Base-by-base conservation (phyloP, 2,888 invertebrate species). In the Platerodrilus igneus region DNA sequence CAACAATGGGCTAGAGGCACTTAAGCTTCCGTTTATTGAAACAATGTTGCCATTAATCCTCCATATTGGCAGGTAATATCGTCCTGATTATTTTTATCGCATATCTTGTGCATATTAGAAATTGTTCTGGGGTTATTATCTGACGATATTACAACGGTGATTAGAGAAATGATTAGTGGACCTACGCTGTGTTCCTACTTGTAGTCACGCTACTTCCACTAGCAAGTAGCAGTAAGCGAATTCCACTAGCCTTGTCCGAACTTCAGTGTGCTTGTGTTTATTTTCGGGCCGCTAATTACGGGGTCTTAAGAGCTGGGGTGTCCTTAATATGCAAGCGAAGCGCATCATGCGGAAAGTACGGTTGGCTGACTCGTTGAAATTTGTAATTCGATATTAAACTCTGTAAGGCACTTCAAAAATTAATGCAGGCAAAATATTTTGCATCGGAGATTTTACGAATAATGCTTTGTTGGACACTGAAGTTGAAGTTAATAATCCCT, bases 61-160 rank as follows among this genome's bases (percentile, higher is more conserved):
- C 50, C 55, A 62, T 66, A 67, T 66, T 67, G 68, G 64, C 67
- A 67, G 66, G 66, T 66, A 65, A 62, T 63, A 63, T 63, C 56
- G 53, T 44, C 45, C 53, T 58, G 62, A 64, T 63, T 66, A 64
- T 67, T 66, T 67, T 66, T 57, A 56, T 58, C 55, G 55, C 41
- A 38, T 45, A 41, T 41, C 41, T 41, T 62, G 62, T 60, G 61
- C 60, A 60, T 63, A 61, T 62, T 60, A 58, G 60, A 55, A 62
- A 64, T 64, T 63, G 59, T 57, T 58, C 52, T 41, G 37, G 45
- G n/a, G 37, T 23, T 36, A 41, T 45, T 45, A 45, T 43, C 45
- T 45, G 44, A 41, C 45, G 42, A 48, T 48, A 48, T 48, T 45
- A 41, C 48, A 33, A 23, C 31, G 38, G 41, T 37, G 43, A 40